Conservation (phyloP, 2,797 vertebrate species). For the Momotus momota region DNA sequence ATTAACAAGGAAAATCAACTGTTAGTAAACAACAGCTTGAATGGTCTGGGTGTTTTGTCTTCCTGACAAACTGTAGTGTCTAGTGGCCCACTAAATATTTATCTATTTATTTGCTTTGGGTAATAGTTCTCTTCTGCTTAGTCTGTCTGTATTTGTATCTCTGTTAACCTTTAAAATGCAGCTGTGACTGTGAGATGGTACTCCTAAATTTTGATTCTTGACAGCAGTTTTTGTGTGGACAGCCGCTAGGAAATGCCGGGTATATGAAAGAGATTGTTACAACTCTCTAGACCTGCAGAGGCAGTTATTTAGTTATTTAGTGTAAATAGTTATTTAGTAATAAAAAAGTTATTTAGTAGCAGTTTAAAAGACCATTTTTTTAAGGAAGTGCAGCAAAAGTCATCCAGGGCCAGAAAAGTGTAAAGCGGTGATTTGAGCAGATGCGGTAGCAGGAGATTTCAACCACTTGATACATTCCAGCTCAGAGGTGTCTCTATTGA, state of each 20-base stretch:
- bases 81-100: not conserved
- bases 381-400: not conserved
- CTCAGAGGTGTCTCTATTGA: not conserved
- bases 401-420: not conserved
- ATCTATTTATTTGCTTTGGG: not conserved
- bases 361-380: not conserved
- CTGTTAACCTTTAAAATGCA: not conserved
- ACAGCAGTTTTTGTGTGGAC: not conserved
- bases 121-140: not conserved
- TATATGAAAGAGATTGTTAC: not conserved
- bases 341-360: not conserved
- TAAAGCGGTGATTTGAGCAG: not conserved
- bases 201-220: not conserved
- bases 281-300: not conserved
- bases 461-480: not conserved
- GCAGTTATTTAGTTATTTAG: not conserved
- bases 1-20: not conserved
- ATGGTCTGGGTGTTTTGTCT: not conserved
- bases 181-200: not conserved
- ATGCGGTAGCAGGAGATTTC: not conserved
- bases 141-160: not conserved
- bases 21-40: not conserved
- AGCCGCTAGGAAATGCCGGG: not conserved
- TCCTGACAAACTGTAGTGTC: not conserved
- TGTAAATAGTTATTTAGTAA: too few relatives aligned